phyloP scores from a whole-genome alignment of 2,888 invertebrate species.

The Zeuzera pyrina region DNA sequence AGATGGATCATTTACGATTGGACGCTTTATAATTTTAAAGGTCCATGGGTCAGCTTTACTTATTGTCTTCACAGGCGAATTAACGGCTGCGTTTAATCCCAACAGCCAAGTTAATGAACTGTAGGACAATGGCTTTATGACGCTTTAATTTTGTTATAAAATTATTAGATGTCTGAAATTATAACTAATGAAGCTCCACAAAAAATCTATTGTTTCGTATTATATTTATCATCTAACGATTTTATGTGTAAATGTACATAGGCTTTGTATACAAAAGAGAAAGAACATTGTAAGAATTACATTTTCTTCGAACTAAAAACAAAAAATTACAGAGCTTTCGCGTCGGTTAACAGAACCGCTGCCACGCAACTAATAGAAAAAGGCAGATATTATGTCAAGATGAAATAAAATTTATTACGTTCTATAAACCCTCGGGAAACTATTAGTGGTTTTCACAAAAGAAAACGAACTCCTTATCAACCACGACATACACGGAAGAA shows the following conservation, averaged over 20 bases:
- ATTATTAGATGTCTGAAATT: conserved; percentile 10
- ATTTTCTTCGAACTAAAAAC: background rate
- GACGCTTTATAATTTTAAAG: conserved; percentile 27
- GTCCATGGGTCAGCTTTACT: conserved; percentile 31
- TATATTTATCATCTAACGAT: background rate
- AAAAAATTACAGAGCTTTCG: background rate
- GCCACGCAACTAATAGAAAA: conserved; percentile 40
- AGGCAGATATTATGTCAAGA: conserved; percentile 44
- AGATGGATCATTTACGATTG: conserved; percentile 13
- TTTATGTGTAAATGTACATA: background rate
- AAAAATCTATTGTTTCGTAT: background rate
- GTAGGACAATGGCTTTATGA: conserved; percentile 25
- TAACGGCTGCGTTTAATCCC: conserved; percentile 28
- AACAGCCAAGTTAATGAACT: conserved; percentile 21
- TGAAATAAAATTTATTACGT: conserved; percentile 47
- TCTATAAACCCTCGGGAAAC: conserved; percentile 38
- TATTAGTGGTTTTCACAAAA: conserved; percentile 49
- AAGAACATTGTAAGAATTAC: background rate
- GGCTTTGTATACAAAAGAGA: background rate
- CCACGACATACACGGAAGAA: conserved; percentile 19
- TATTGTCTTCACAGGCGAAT: conserved; percentile 31
- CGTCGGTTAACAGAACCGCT: no score
- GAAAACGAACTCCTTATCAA: conserved; percentile 25
- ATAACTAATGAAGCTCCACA: background rate
- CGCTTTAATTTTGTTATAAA: conserved; percentile 20